Percentiles rank a stretch among this genome's conserved stretches.
phyloP scores from a whole-genome alignment of 92 coral and sea anemone genomes.

The Actinostola sp. region DNA sequence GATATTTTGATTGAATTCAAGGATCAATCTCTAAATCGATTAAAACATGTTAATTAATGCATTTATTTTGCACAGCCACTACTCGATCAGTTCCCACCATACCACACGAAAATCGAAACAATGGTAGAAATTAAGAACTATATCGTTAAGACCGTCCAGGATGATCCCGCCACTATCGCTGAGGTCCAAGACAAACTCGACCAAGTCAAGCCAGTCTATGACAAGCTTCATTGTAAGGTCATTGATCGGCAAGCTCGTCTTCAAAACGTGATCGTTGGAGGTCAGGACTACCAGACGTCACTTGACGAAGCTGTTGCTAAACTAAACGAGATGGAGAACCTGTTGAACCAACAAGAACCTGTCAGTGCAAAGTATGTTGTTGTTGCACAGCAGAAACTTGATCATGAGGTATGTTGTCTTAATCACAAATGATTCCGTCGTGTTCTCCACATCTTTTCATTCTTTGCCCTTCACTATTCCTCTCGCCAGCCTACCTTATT shows the following conservation, averaged over 20 bases:
- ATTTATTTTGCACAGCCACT: conserved; percentile 51
- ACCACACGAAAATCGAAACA: conserved; percentile 77
- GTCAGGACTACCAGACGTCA: conserved; percentile 78
- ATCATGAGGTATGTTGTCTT: conserved; percentile 93
- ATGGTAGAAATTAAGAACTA: conserved; percentile 72
- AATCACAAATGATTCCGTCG: no score
- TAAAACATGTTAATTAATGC: no score
- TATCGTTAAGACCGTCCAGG: conserved; percentile 65
- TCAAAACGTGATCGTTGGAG: conserved; percentile 73
- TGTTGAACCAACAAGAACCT: conserved; percentile 58
- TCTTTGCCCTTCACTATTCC: no score
- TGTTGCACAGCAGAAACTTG: conserved; percentile 79
- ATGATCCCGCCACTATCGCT: conserved; percentile 86
- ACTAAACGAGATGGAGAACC: conserved; percentile 75
- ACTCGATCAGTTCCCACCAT: conserved; percentile 76
- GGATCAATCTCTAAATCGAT: no score
- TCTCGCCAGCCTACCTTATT: no score
- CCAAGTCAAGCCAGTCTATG: conserved; percentile 72
- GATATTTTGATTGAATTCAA: no score
- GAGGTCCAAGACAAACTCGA: conserved; percentile 71
- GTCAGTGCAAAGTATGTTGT: conserved; percentile 75
- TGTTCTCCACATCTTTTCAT: background rate
- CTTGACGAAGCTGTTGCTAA: conserved; percentile 73
- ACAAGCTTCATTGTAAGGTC: conserved; percentile 77
- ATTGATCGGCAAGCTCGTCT: conserved; percentile 79